Evolutionary conservation across 2,797 vertebrate species (phyloP).

Genomic region (Prionace glauca): DNA sequence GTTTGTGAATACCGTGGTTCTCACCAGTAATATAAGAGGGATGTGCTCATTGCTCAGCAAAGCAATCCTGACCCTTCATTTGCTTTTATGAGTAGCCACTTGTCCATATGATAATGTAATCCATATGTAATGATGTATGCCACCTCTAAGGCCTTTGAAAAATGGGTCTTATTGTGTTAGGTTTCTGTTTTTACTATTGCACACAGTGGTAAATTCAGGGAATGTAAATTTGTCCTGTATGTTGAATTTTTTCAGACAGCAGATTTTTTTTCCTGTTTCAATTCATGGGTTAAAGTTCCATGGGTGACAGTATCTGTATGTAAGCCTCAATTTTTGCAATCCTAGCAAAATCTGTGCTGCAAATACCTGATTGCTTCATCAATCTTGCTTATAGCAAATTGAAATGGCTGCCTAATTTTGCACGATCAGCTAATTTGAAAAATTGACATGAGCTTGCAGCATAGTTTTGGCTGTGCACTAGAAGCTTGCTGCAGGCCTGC

Average conservation of each 20-base stretch:
- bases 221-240: neutral
- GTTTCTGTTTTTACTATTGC: neutral
- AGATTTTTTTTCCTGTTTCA: neutral
- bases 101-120: neutral
- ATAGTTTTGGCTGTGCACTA: neutral
- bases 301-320: neutral
- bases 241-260: neutral
- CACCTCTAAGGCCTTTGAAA: constrained; percentile 3
- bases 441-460: neutral
- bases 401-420: constrained; percentile 1
- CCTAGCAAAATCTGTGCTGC: neutral
- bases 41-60: neutral
- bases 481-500: neutral
- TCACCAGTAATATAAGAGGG: neutral
- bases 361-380: neutral
- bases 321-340: neutral
- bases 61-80: neutral
- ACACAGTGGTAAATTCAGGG: neutral
- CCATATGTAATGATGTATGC: neutral
- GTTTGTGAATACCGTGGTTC: neutral
- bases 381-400: neutral
- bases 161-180: neutral
- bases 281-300: constrained; percentile 2
- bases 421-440: neutral
- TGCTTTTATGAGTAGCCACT: neutral